phyloP scores from a whole-genome alignment of 2,113 vertebrate species.

The Apteryx owenii region DNA sequence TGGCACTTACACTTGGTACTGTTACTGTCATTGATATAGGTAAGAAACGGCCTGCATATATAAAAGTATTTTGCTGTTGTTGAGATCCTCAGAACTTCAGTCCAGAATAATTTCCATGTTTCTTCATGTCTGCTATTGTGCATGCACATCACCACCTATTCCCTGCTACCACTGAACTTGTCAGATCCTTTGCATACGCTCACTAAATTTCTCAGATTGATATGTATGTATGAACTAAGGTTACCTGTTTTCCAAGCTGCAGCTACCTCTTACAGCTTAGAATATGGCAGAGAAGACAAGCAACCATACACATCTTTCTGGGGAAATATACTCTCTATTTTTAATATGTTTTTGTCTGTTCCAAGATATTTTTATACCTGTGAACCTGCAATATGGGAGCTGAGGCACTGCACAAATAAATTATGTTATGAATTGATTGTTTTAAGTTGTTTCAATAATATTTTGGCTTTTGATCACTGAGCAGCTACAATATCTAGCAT shows the following conservation, averaged over 20 bases:
- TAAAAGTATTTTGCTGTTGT: background rate
- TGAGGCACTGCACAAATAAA: background rate
- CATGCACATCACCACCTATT: background rate
- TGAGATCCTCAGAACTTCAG: background rate
- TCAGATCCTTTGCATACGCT: background rate
- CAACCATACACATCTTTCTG: background rate
- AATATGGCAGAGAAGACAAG: background rate
- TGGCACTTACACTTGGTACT: background rate
- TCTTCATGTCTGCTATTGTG: background rate
- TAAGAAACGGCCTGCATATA: background rate
- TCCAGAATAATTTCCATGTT: background rate
- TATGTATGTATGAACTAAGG: background rate
- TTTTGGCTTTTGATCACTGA: background rate
- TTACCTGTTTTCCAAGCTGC: background rate
- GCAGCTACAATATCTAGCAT: background rate
- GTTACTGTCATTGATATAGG: background rate
- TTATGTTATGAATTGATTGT: background rate
- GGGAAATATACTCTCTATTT: background rate
- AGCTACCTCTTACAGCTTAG: background rate
- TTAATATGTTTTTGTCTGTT: background rate
- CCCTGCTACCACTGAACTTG: background rate
- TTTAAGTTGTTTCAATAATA: background rate
- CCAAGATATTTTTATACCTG: background rate
- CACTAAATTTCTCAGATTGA: background rate
- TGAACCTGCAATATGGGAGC: background rate